Percentiles rank a stretch among this genome's conserved stretches.
Conservation (phyloP, 2,113 vertebrate species). For the Tamias sibiricus region DNA sequence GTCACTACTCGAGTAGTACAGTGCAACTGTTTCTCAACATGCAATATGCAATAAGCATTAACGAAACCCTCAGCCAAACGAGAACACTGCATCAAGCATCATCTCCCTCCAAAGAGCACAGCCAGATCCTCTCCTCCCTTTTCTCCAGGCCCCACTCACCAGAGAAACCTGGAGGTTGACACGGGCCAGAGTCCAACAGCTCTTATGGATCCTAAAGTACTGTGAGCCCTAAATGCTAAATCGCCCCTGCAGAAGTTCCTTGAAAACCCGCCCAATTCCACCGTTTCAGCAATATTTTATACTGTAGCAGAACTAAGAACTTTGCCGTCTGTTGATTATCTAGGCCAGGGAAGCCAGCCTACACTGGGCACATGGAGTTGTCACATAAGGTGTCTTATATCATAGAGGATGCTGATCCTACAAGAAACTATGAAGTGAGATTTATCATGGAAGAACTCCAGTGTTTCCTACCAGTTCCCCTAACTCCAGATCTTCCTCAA, state of each 20-base stretch:
- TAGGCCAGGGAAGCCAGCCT: not conserved
- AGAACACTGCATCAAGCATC: not conserved
- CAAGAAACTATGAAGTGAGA: not conserved
- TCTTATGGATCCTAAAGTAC: not conserved
- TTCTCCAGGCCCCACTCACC: not conserved
- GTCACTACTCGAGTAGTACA: accelerated
- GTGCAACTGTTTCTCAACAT: not conserved
- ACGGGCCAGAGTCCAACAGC: not conserved
- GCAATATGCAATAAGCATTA: not conserved
- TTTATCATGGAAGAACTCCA: not conserved
- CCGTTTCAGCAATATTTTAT: not conserved
- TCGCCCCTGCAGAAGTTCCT: not conserved
- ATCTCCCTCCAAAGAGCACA: not conserved
- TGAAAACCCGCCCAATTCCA: not conserved
- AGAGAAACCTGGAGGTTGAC: not conserved
- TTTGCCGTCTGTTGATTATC: not conserved
- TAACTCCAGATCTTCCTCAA: not conserved
- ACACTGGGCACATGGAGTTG: accelerated
- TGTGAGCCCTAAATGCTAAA: not conserved
- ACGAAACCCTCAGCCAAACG: not conserved
- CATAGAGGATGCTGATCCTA: not conserved
- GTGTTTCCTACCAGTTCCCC: not conserved
- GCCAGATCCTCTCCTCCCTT: not conserved
- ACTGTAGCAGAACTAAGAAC: not conserved
- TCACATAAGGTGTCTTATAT: not conserved